Evolutionary conservation across 2,113 vertebrate genomes (phyloP).

Genomic region (Symphodus melops): DNA sequence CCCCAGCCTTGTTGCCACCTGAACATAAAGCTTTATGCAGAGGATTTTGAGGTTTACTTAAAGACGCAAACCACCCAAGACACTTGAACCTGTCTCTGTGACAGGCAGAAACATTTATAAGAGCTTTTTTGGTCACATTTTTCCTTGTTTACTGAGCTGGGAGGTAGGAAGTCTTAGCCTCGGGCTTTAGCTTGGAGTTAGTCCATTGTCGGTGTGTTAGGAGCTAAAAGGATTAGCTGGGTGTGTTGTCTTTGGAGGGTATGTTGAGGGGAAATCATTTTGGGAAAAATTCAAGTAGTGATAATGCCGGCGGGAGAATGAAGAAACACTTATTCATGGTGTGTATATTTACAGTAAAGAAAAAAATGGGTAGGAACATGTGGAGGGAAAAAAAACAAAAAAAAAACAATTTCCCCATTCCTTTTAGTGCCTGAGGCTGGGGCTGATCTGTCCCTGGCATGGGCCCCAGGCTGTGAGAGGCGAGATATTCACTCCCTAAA

Average conservation of each 20-base stretch:
- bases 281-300: slow-evolving; percentile 43
- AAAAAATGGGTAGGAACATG: slow-evolving; percentile 49
- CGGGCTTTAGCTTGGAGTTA: slow-evolving; percentile 53
- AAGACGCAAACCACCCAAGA: slow-evolving; percentile 89
- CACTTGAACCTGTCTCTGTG: slow-evolving; percentile 87
- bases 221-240: slow-evolving; percentile 60
- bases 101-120: slow-evolving; percentile 91
- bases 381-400: slow-evolving; percentile 82
- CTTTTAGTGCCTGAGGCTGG: slow-evolving; percentile 77
- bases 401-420: slow-evolving; percentile 87
- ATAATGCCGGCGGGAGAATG: slow-evolving; percentile 48
- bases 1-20: slow-evolving; percentile 72
- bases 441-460: slow-evolving; percentile 83
- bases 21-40: slow-evolving; percentile 79
- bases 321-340: slow-evolving; percentile 45
- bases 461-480: slow-evolving; percentile 79
- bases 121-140: slow-evolving; percentile 63
- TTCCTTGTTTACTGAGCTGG: slow-evolving; percentile 43
- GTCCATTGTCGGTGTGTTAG: slow-evolving; percentile 54
- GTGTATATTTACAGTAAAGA: slow-evolving; percentile 52
- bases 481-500: slow-evolving; percentile 82
- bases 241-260: slow-evolving; percentile 28
- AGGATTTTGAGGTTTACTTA: slow-evolving; percentile 89
- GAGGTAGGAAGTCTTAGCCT: slow-evolving; percentile 45
- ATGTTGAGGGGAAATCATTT: slow-evolving; percentile 39